These are phyloP conservation scores for Brenthis daphne DNA, from an alignment of 2,888 invertebrate genomes.

Conservation along the genomic window DNA sequence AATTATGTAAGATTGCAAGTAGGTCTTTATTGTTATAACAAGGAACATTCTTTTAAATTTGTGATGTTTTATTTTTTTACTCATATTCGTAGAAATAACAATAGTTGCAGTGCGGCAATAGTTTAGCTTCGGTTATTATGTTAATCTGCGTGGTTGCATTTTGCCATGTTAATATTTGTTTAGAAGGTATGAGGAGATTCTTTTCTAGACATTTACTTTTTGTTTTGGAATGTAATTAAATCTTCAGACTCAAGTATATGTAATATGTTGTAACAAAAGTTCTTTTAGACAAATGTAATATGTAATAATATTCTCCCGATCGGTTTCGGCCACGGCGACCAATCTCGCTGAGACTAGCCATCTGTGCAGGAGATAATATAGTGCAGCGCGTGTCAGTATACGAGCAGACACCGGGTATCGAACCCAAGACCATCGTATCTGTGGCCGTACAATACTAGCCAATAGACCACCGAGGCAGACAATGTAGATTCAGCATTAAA, in stretches of 20 bases:
- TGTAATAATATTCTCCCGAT: too few species aligned
- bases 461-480: too few species aligned
- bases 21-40: not conserved
- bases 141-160: not conserved
- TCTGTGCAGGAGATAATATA: too few species aligned
- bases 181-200: constrained; percentile 17
- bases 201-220: not conserved
- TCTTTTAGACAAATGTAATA: constrained; percentile 7
- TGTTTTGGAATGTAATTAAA: not conserved
- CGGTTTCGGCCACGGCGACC: too few species aligned
- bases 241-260: not conserved
- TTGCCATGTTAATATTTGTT: constrained; percentile 3
- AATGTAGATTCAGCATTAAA: constrained; percentile 5
- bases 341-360: too few species aligned
- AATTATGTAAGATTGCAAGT: constrained; percentile 28
- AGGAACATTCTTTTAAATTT: not conserved
- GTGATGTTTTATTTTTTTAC: constrained; percentile 12
- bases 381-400: too few species aligned
- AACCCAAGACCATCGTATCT: too few species aligned
- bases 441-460: too few species aligned
- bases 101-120: constrained; percentile 14
- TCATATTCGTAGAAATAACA: constrained; percentile 5
- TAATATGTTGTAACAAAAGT: not conserved
- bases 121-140: constrained; percentile 7
- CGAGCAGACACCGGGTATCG: too few species aligned